Evolutionary conservation across 2,888 invertebrate species (phyloP).

Genomic region (Proisotoma minuta): DNA sequence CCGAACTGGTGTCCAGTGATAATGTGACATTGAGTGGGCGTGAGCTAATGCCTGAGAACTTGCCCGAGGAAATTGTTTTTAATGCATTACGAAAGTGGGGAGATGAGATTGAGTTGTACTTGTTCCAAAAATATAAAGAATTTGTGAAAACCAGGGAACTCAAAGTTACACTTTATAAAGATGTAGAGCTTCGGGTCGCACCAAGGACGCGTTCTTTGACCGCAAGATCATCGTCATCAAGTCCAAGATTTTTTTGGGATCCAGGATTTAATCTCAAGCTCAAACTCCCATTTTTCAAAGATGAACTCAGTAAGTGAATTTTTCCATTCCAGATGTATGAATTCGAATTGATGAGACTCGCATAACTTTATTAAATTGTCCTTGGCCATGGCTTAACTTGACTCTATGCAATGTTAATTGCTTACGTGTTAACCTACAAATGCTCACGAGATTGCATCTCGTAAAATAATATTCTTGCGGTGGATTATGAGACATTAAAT

Average conservation of each 20-base stretch:
- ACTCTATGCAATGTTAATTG: no score
- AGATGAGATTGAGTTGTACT: constrained; percentile 36
- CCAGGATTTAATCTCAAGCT: constrained; percentile 47
- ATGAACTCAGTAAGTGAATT: constrained; percentile 47
- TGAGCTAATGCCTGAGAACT: constrained; percentile 30
- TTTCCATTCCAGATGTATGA: no score
- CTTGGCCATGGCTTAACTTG: no score
- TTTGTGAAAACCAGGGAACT: constrained; percentile 39
- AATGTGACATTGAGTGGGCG: constrained; percentile 1
- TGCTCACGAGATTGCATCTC: no score
- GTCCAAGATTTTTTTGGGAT: constrained; percentile 43
- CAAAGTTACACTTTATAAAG: constrained; percentile 32
- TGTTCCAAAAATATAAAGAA: constrained; percentile 42
- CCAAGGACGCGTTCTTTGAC: constrained; percentile 31
- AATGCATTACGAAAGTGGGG: constrained; percentile 39
- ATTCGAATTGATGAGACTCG: no score
- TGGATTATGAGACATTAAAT: no score
- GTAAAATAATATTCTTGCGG: no score
- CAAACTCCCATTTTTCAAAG: constrained; percentile 47
- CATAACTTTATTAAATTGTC: no score
- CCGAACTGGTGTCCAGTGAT: constrained; percentile 10
- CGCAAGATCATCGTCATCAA: constrained; percentile 7
- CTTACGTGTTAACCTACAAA: no score
- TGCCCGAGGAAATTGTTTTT: constrained; percentile 35
- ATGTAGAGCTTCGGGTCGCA: constrained; percentile 30